Percentiles rank a stretch among this genome's conserved stretches.
These are phyloP conservation scores for Crambe crambe DNA, from an alignment of 37 sponge, comb jelly and placozoan genomes.

Conservation along the genomic window DNA sequence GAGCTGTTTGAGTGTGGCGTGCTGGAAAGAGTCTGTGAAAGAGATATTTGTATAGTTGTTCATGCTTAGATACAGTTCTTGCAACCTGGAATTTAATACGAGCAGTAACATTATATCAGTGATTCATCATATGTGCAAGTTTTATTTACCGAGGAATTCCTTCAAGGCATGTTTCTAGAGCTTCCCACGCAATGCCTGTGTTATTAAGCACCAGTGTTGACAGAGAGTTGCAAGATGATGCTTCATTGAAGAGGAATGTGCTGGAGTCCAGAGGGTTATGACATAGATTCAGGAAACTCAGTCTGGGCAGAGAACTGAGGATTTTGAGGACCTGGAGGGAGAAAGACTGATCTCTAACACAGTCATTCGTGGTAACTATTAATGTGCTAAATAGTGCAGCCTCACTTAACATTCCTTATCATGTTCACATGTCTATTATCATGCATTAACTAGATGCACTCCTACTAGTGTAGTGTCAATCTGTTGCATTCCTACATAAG, in stretches of 20 bases:
- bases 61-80: conserved; percentile 53
- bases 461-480: too few species aligned
- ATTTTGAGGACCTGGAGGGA: conserved; percentile 18
- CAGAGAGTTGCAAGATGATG: conserved; percentile 1
- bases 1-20: conserved; percentile 17
- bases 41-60: conserved; percentile 37
- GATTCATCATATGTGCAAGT: not conserved
- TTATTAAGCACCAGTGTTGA: conserved; percentile 27
- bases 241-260: not conserved
- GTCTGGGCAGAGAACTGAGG: conserved; percentile 1
- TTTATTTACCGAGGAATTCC: conserved; percentile 12
- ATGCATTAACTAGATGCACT: too few species aligned
- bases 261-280: conserved; percentile 8
- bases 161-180: conserved; percentile 22
- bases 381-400: too few species aligned
- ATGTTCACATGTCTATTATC: too few species aligned
- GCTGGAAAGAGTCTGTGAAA: conserved; percentile 17
- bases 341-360: too few species aligned
- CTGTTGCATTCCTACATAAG: too few species aligned
- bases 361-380: too few species aligned
- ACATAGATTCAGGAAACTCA: conserved; percentile 11
- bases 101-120: not conserved
- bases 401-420: too few species aligned
- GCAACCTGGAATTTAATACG: conserved; percentile 23
- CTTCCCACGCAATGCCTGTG: conserved; percentile 23